Evolutionary conservation across 92 coral and sea anemone genomes (phyloP), one percentile per base, ranked within the genome.

Genomic region (Phenganax marumi): DNA sequence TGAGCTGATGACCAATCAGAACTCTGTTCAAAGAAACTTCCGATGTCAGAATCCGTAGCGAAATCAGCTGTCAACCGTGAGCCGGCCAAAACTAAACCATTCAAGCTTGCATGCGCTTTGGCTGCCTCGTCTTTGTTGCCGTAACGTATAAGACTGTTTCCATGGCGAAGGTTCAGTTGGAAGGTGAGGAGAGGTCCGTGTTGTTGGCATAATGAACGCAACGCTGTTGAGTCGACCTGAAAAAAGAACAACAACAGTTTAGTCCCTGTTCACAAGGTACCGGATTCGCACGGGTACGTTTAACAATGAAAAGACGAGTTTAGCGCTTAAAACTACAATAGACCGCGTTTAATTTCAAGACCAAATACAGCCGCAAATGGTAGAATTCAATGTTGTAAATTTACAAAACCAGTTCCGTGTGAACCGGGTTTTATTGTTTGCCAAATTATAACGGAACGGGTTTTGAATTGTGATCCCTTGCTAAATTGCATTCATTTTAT

Each of bases 1-100:
- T 79, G 50, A 14, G 70, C 60, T 16, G 85, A n/a, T 62, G 92
- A 91, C 99, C 99, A 96, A 82, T 96, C 99, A 85, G 90, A 83
- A 18, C 92, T 93, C 83, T 96, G 99, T 72, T 96, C 99, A 72
- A 96, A 96, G 91, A 96, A 96, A 73, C 92, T 90, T 21, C 97
- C 99, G 54, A 96, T 96, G 55, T 96, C 97, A 69, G 96, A 84
- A 82, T 96, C 96, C 25, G 97, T 96, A 24, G 99, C 97, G 60
- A 96, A 96, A 85, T 96, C 97, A 48, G 99, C 99, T 52, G 82
- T 80, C 24, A 96, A 73, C 12, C 88, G 89, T 6, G 86, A 83
- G 6, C 97, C 97, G 19, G 83, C 86, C 62, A 92, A 72, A 77
- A 79, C 77, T 78, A 91, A 71, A 21, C 96, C 93, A 72, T 89